Conservation (phyloP, 2,113 vertebrate species). For the Phalacrocorax brasilianus region DNA sequence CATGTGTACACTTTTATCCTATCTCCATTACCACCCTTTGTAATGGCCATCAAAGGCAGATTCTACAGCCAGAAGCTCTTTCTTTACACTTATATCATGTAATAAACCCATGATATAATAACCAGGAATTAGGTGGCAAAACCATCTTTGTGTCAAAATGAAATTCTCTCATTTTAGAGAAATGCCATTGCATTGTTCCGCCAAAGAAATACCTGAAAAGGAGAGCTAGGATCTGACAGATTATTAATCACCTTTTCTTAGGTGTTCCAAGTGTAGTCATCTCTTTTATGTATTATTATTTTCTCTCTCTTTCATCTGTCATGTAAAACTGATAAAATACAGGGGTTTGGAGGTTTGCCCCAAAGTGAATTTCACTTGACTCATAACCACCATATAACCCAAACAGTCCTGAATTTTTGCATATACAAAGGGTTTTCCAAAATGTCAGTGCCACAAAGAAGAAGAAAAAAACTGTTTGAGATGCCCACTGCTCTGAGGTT, state of each 20-base stretch:
- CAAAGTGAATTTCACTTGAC: background rate
- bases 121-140: background rate
- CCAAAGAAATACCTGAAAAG: background rate
- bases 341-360: accelerated
- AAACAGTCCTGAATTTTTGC: background rate
- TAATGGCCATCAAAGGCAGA: background rate
- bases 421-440: background rate
- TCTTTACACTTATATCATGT: background rate
- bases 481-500: background rate
- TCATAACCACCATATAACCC: background rate
- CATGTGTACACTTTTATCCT: background rate
- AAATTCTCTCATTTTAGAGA: background rate
- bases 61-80: background rate
- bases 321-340: background rate
- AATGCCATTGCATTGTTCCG: background rate
- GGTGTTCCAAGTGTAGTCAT: background rate
- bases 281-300: background rate
- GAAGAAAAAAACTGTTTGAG: background rate
- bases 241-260: background rate
- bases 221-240: background rate
- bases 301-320: background rate
- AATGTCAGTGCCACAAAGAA: background rate
- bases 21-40: background rate
- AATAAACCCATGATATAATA: background rate
- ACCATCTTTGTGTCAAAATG: background rate